These are phyloP conservation scores for Onchidella celtica DNA, from an alignment of 2,888 invertebrate species.

Conservation along the genomic window DNA sequence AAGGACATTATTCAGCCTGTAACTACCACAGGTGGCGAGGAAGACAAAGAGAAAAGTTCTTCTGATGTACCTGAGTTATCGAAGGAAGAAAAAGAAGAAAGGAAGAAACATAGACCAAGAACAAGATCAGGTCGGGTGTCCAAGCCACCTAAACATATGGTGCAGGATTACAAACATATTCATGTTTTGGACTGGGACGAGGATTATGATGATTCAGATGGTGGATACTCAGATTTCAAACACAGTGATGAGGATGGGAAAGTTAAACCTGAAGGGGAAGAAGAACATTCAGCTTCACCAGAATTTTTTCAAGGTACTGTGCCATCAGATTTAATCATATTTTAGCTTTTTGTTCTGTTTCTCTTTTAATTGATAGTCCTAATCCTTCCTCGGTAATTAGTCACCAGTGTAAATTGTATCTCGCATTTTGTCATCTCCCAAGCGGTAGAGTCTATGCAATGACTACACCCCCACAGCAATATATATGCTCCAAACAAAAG, in stretches of 20 bases:
- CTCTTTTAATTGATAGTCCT: not conserved
- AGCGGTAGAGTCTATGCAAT: too few species aligned
- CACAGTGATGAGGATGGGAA: slow-evolving; percentile 75
- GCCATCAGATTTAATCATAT: not conserved
- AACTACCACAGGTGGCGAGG: slow-evolving; percentile 52
- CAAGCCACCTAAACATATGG: slow-evolving; percentile 84
- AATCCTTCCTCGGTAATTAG: not conserved
- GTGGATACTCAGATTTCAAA: slow-evolving; percentile 84
- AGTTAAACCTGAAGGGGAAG: slow-evolving; percentile 53
- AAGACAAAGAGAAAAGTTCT: slow-evolving; percentile 63
- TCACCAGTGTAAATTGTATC: not conserved
- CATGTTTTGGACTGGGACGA: slow-evolving; percentile 83
- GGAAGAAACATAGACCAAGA: slow-evolving; percentile 81
- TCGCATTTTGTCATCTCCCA: too few species aligned
- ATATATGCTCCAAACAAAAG: too few species aligned
- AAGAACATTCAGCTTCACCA: slow-evolving; percentile 43
- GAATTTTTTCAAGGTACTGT: slow-evolving; percentile 53
- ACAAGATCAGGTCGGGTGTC: slow-evolving; percentile 83
- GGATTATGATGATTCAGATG: slow-evolving; percentile 83
- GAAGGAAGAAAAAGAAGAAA: slow-evolving; percentile 82
- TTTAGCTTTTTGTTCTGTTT: too few species aligned
- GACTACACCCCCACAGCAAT: too few species aligned
- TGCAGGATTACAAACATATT: slow-evolving; percentile 84
- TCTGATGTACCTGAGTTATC: slow-evolving; percentile 75
- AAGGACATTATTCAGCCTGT: slow-evolving; percentile 40